Evolutionary conservation across 2,888 invertebrate genomes (phyloP).

Genomic region (Pseudococcus longispinus): DNA sequence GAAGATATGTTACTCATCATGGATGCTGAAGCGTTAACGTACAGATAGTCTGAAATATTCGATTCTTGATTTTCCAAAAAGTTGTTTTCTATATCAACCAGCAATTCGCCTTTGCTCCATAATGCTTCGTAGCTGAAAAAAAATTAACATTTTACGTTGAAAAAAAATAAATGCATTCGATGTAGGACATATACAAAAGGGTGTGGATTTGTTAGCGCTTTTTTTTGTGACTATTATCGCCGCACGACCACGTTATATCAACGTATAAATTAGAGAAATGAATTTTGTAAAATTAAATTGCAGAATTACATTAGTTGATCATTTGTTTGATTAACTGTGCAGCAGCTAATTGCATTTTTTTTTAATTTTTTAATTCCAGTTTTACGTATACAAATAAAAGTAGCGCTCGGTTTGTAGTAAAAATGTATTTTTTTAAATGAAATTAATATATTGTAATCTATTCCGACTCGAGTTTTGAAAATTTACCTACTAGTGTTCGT

Average conservation of each 20-base stretch:
- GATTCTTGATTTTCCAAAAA: slow-evolving; percentile 48
- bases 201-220: neutral
- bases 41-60: slow-evolving; percentile 39
- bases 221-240: too few relatives aligned
- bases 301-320: neutral
- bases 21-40: slow-evolving; percentile 43
- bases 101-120: slow-evolving; percentile 46
- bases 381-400: neutral
- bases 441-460: neutral
- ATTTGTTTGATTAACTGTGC: neutral
- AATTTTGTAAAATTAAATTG: neutral
- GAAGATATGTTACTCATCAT: slow-evolving; percentile 51
- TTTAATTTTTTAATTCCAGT: neutral
- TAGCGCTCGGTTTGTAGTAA: neutral
- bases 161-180: neutral
- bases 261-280: neutral
- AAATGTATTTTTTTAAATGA: neutral
- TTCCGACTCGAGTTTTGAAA: neutral
- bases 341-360: neutral
- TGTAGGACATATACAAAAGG: neutral
- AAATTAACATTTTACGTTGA: neutral
- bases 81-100: slow-evolving; percentile 45
- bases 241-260: too few relatives aligned
- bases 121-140: slow-evolving; percentile 50
- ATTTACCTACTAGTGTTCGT: neutral